Percentiles rank a stretch among this genome's conserved stretches.
Evolutionary conservation across 2,113 vertebrate genomes (phyloP).

Genomic region (Psophia crepitans): DNA sequence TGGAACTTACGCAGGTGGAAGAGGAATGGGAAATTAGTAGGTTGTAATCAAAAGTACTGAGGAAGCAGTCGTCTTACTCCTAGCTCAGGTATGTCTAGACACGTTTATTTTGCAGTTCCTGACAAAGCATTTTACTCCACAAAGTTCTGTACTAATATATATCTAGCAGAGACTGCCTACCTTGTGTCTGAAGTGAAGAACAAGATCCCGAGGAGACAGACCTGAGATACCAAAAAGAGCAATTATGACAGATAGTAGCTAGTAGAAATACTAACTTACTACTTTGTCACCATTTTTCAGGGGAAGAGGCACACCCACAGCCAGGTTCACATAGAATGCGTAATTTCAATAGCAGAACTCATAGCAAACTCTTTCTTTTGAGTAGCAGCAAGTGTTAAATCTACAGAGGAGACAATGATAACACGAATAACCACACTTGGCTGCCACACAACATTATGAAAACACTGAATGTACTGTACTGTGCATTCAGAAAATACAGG

Average conservation of each 20-base stretch:
- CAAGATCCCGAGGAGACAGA: slow-evolving; percentile 93
- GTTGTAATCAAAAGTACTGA: background rate
- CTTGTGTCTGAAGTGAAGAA: slow-evolving; percentile 97
- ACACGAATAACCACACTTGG: background rate
- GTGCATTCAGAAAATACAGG: background rate
- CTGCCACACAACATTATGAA: background rate
- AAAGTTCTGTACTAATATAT: background rate
- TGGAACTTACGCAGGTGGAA: background rate
- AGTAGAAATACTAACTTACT: background rate
- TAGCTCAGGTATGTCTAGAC: background rate
- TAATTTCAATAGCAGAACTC: background rate
- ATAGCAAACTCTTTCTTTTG: background rate
- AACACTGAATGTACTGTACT: background rate
- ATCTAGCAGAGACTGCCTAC: slow-evolving; percentile 61
- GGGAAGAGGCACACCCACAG: background rate
- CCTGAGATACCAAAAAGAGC: slow-evolving; percentile 74
- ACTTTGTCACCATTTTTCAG: background rate
- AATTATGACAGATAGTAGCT: background rate
- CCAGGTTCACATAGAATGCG: no score
- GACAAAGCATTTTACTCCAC: background rate
- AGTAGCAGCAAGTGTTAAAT: background rate
- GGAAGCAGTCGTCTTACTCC: background rate
- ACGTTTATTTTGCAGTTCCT: background rate
- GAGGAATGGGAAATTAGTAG: background rate
- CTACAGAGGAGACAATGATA: background rate